Percentiles rank a stretch among this genome's conserved stretches.
Evolutionary conservation across 2,888 invertebrate genomes (phyloP).

Genomic region (Pasiphila rectangulata): DNA sequence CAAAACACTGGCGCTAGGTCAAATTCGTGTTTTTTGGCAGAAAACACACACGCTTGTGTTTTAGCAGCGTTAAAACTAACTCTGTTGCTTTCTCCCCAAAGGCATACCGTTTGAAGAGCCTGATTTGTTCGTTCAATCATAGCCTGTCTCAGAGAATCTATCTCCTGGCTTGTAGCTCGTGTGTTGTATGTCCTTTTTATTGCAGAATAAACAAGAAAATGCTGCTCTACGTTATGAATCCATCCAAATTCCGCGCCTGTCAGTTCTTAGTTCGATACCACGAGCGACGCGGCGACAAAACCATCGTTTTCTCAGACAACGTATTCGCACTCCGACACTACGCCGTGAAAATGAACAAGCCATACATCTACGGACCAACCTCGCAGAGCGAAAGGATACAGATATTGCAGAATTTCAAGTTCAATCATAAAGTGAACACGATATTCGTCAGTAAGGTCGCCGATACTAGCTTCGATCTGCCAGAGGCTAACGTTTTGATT

Average conservation of each 20-base stretch:
- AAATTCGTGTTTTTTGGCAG: too few relatives aligned
- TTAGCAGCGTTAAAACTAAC: too few relatives aligned
- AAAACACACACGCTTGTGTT: too few relatives aligned
- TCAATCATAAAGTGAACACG: constrained; percentile 98
- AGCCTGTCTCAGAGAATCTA: too few relatives aligned
- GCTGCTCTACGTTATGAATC: constrained; percentile 98
- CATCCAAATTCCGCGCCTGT: constrained; percentile 97
- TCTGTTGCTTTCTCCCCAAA: too few relatives aligned
- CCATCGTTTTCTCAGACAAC: constrained; percentile 99
- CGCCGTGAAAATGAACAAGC: constrained; percentile 98
- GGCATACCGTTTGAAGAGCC: too few relatives aligned
- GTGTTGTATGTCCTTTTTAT: constrained; percentile 6
- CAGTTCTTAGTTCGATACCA: constrained; percentile 96
- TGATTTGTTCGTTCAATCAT: too few relatives aligned
- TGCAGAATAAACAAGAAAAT: constrained; percentile 92
- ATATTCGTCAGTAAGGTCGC: constrained; percentile 99
- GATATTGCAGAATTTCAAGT: constrained; percentile 99
- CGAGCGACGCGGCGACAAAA: constrained; percentile 97
- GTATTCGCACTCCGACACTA: constrained; percentile 99
- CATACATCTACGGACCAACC: constrained; percentile 99
- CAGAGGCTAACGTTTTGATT: constrained; percentile 98
- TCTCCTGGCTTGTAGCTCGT: too few relatives aligned
- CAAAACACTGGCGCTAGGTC: too few relatives aligned
- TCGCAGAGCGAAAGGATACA: constrained; percentile 97
- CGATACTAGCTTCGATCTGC: constrained; percentile 99